Evolutionary conservation across 2,113 vertebrate species (phyloP).

Genomic region (Hippocampus abdominalis): DNA sequence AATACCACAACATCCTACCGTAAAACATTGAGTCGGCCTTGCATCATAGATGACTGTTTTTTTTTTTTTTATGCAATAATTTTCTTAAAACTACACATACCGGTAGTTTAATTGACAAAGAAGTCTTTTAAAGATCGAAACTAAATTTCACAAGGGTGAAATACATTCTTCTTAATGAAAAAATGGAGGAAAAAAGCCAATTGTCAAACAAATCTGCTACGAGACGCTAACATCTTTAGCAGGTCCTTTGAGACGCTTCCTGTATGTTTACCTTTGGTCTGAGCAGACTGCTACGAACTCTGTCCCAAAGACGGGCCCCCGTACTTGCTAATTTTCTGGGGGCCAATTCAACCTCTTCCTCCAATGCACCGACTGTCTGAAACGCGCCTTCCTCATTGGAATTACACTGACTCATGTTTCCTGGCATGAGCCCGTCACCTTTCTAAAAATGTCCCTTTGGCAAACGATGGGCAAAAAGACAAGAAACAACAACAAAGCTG

Average conservation of each 20-base stretch:
- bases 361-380: slow-evolving; percentile 15
- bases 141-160: not conserved
- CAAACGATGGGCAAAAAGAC: not conserved
- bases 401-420: slow-evolving; percentile 42
- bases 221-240: not conserved
- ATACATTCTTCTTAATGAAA: not conserved
- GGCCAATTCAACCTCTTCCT: slow-evolving; percentile 44
- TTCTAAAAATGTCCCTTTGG: slow-evolving; percentile 1
- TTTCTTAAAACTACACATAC: too few relatives aligned
- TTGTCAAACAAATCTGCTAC: not conserved
- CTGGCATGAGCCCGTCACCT: slow-evolving; percentile 15
- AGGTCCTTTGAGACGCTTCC: not conserved
- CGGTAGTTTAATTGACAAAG: too few relatives aligned
- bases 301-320: slow-evolving; percentile 65
- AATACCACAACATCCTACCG: not conserved
- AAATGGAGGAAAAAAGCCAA: too few relatives aligned
- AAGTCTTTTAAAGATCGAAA: too few relatives aligned
- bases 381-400: slow-evolving; percentile 41
- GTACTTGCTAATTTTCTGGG: slow-evolving; percentile 35
- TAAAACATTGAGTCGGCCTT: not conserved
- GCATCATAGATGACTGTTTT: not conserved
- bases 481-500: not conserved
- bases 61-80: too few relatives aligned
- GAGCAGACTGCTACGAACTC: slow-evolving; percentile 62
- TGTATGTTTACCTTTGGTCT: slow-evolving; percentile 61